Evolutionary conservation across 2,113 vertebrate species (phyloP).

Genomic region (Dascyllus trimaculatus): DNA sequence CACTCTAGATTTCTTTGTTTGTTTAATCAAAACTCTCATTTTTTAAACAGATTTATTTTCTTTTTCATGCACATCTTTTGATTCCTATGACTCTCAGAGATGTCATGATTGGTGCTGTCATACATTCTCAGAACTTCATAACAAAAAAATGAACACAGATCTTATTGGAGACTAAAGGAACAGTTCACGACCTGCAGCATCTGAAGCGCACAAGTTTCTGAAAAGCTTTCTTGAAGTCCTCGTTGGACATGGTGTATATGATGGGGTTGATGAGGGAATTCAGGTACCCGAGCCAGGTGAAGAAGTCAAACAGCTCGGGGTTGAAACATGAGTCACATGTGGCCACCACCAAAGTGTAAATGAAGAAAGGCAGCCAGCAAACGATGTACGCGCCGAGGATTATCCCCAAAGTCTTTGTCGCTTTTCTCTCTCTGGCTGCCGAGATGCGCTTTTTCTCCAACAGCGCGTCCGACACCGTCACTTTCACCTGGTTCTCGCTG

Average conservation of each 20-base stretch:
- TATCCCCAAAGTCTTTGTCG: constrained; percentile 97
- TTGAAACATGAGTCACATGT: constrained; percentile 90
- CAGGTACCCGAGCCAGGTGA: constrained; percentile 96
- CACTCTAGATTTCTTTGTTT: not conserved
- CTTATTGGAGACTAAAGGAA: not conserved
- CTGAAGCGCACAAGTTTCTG: constrained; percentile 91
- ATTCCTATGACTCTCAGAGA: not conserved
- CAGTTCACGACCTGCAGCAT: constrained; percentile 75
- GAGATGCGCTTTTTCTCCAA: constrained; percentile 97
- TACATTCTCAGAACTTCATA: not conserved
- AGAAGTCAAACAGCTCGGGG: constrained; percentile 91
- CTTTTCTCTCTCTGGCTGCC: constrained; percentile 96
- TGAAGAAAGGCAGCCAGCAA: constrained; percentile 99
- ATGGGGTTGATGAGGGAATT: constrained; percentile 97
- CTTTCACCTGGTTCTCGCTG: constrained; percentile 92
- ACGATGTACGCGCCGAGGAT: constrained; percentile 97
- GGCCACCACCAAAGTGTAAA: constrained; percentile 92
- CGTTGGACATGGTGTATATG: constrained; percentile 95
- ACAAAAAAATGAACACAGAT: constrained; percentile 25
- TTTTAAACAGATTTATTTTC: not conserved
- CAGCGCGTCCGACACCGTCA: constrained; percentile 94
- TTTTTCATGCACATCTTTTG: no score
- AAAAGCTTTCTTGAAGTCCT: constrained; percentile 97
- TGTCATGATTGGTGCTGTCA: no score
- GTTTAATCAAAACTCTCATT: not conserved